These are phyloP conservation scores for Peribatodes rhomboidaria DNA, from an alignment of 2,888 invertebrate genomes.

Conservation along the genomic window DNA sequence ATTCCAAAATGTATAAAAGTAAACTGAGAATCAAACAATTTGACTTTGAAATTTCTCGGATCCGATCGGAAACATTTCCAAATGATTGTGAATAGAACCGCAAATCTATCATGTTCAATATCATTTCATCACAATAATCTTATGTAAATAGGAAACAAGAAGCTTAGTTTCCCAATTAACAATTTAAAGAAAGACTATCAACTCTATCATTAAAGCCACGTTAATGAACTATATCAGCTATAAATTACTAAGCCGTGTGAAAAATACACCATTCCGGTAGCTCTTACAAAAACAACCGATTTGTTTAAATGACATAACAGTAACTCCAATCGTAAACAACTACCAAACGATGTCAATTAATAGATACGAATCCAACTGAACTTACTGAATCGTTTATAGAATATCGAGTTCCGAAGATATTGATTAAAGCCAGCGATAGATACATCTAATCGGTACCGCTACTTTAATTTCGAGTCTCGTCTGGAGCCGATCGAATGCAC, in stretches of 20 bases:
- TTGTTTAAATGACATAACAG: conserved; percentile 24
- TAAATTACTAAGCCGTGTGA: conserved; percentile 13
- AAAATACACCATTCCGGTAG: conserved; percentile 20
- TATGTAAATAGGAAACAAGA: too few relatives aligned
- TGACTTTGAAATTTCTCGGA: too few relatives aligned
- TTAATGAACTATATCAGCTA: background rate
- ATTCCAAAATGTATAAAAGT: too few relatives aligned
- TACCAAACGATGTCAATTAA: conserved; percentile 30
- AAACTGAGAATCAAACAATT: too few relatives aligned
- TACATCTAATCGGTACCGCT: conserved; percentile 36
- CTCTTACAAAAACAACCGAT: conserved; percentile 14
- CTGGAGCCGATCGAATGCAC: conserved; percentile 30
- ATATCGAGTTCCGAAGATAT: conserved; percentile 30
- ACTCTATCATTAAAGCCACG: background rate
- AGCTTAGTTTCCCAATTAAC: background rate
- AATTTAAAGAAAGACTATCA: background rate
- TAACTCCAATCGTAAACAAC: conserved; percentile 23
- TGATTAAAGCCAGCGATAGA: conserved; percentile 29
- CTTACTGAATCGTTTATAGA: conserved; percentile 28
- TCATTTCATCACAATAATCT: too few relatives aligned
- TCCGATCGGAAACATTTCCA: too few relatives aligned
- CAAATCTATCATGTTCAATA: too few relatives aligned
- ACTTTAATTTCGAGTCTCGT: conserved; percentile 38
- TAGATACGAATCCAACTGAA: conserved; percentile 25
- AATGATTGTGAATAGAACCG: too few relatives aligned